Evolutionary conservation across 2,113 vertebrate species (phyloP).

Genomic region (Acrocephalus arundinaceus): DNA sequence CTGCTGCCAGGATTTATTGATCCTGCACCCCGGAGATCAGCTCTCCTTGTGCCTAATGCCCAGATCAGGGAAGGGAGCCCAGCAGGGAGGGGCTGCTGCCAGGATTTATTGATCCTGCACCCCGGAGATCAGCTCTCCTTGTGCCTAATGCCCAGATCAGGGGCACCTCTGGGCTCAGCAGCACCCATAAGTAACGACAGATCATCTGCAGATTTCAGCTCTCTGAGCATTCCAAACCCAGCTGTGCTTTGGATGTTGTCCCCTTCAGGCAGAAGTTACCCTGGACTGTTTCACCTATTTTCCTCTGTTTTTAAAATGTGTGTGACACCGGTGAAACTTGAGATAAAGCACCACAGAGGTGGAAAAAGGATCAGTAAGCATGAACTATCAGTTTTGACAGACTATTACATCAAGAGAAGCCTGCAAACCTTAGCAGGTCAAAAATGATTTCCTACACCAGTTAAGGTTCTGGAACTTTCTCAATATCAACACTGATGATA

Average conservation of each 20-base stretch:
- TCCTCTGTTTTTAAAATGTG: not conserved
- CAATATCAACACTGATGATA: not conserved
- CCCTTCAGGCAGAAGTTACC: not conserved
- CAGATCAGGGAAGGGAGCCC: too few species aligned
- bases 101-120: too few species aligned
- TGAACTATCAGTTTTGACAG: not conserved
- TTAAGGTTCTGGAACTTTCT: not conserved
- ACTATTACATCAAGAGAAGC: not conserved
- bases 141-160: too few species aligned
- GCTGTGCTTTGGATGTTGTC: not conserved
- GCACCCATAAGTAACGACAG: not conserved
- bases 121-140: too few species aligned
- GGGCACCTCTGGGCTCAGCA: not conserved
- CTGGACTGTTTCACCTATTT: not conserved
- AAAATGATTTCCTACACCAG: not conserved
- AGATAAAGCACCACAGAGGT: not conserved
- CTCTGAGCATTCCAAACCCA: not conserved
- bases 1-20: not conserved
- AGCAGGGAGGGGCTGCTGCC: too few species aligned
- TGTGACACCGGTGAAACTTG: not conserved
- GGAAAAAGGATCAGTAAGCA: not conserved
- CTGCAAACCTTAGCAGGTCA: not conserved
- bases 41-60: not conserved
- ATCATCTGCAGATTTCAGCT: not conserved
- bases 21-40: not conserved